Conservation (phyloP, 2,888 invertebrate genomes). For the Esperia sulphurella region DNA sequence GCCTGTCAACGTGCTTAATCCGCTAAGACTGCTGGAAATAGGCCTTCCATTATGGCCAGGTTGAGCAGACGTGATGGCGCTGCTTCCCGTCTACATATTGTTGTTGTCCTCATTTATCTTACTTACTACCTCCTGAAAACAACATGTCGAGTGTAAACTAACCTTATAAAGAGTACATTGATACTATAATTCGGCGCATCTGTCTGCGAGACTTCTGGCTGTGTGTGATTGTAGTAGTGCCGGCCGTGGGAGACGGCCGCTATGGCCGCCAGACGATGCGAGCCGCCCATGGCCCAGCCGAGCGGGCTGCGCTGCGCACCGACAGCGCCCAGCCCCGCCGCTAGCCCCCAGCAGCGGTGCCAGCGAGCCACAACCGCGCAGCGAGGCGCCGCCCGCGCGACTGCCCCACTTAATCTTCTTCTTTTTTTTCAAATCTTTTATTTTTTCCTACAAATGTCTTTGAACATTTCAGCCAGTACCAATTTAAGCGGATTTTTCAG, state of each 20-base stretch:
- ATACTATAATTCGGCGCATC: constrained; percentile 56
- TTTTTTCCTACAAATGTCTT: constrained; percentile 9
- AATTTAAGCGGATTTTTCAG: constrained; percentile 20
- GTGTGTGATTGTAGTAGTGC: constrained; percentile 70
- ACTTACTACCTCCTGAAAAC: no score
- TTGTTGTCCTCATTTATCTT: no score
- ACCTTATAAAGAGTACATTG: constrained; percentile 90
- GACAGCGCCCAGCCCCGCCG: constrained; percentile 54
- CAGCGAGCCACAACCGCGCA: constrained; percentile 62
- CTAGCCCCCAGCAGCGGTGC: constrained; percentile 53
- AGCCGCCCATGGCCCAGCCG: constrained; percentile 82
- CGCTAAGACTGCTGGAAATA: no score
- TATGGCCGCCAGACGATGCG: constrained; percentile 80
- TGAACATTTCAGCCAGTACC: constrained; percentile 23
- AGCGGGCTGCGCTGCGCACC: constrained; percentile 73
- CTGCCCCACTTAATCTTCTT: constrained; percentile 34
- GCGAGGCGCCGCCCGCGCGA: constrained; percentile 55
- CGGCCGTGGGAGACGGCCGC: constrained; percentile 69
- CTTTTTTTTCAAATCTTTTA: constrained; percentile 14
- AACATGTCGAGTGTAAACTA: constrained; percentile 41
- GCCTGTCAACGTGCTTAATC: no score
- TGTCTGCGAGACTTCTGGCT: constrained; percentile 54
- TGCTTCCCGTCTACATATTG: no score
- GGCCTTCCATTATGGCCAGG: no score
- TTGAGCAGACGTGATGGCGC: no score